Conservation (phyloP, 2,113 vertebrate genomes). For the Asarcornis scutulata region DNA sequence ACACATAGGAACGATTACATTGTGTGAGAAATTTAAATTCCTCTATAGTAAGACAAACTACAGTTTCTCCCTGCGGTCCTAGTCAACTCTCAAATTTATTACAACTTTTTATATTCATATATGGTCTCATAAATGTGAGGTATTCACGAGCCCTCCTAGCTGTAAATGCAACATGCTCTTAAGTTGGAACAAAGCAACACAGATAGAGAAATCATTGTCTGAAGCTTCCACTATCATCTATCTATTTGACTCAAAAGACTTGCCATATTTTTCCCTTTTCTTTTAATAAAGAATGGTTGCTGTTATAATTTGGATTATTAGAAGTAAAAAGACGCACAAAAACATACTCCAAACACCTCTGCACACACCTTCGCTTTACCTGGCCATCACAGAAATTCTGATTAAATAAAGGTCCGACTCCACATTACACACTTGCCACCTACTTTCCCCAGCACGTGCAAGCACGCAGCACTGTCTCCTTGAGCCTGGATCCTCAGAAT, state of each 20-base stretch:
- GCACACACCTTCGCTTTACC: neutral
- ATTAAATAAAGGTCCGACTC: neutral
- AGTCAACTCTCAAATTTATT: neutral
- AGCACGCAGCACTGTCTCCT: fast-evolving
- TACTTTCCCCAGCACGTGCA: fast-evolving
- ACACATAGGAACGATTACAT: slow-evolving; percentile 22
- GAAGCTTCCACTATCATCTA: neutral
- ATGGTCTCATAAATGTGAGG: neutral
- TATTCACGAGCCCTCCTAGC: neutral
- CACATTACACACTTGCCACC: too few species aligned
- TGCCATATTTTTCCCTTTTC: neutral
- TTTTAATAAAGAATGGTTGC: neutral
- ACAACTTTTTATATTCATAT: too few species aligned
- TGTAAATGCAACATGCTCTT: neutral
- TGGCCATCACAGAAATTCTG: neutral
- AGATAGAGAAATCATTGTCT: neutral
- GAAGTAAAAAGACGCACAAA: neutral
- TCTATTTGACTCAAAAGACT: neutral
- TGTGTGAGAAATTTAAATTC: neutral
- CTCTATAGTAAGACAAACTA: neutral
- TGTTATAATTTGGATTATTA: neutral
- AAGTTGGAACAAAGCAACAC: fast-evolving
- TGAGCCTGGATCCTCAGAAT: neutral
- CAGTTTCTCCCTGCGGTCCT: neutral
- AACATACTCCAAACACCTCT: neutral